phyloP scores from a whole-genome alignment of 2,113 vertebrate species.

The Oxyura jamaicensis region DNA sequence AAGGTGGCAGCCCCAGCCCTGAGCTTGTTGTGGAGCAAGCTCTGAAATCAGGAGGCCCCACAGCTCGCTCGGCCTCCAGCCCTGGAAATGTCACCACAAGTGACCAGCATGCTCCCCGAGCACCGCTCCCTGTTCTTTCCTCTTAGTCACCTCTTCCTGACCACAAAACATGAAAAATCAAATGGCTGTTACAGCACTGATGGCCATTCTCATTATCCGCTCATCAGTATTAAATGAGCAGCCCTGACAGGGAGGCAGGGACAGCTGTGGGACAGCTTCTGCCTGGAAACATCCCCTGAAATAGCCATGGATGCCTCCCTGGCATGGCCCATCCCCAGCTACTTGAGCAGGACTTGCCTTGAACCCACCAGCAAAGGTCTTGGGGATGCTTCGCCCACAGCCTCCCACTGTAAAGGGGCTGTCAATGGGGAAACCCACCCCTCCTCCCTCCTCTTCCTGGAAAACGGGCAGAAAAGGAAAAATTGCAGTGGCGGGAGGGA shows the following conservation, averaged over 20 bases:
- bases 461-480: background rate
- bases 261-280: background rate
- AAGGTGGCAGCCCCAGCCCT: background rate
- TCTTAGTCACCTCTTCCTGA: constrained; percentile 57
- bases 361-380: background rate
- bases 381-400: background rate
- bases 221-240: constrained; percentile 24
- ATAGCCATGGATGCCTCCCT: background rate
- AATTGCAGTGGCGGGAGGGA: background rate
- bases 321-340: background rate
- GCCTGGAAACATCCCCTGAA: background rate
- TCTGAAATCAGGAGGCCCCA: background rate
- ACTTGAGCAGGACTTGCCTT: background rate
- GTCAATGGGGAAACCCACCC: background rate
- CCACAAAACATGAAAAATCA: background rate
- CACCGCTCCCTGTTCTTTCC: constrained; percentile 11
- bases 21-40: fast-evolving
- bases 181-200: background rate
- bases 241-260: background rate
- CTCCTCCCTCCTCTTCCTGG: background rate
- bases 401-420: fast-evolving
- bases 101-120: background rate
- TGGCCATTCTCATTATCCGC: background rate
- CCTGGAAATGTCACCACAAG: background rate
- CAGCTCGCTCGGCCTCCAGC: background rate